Conservation (phyloP, 1,140 invertebrate species). For the Neuroterus valhalla region DNA sequence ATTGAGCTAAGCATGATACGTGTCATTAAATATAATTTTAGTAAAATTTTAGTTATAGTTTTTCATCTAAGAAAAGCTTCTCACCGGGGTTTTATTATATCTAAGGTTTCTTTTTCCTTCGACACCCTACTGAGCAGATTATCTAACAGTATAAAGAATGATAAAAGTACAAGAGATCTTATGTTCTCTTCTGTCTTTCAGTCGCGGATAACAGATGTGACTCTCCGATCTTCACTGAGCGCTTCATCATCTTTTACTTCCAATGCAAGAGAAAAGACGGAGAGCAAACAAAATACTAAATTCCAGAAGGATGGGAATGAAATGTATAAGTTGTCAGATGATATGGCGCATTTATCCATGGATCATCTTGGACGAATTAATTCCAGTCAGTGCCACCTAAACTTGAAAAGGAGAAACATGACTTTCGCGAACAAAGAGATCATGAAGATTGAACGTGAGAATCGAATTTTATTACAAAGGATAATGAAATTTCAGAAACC, state of each 20-base stretch:
- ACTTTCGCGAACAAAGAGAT: slow-evolving; percentile 73
- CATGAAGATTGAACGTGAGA: slow-evolving; percentile 72
- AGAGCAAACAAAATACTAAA: not conserved
- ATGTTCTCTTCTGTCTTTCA: not conserved
- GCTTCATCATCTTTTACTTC: not conserved
- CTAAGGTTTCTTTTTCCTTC: no score
- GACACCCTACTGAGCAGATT: no score
- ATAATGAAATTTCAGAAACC: slow-evolving; percentile 67
- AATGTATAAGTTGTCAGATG: not conserved
- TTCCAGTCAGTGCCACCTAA: not conserved
- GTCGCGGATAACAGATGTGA: not conserved
- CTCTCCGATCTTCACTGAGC: not conserved
- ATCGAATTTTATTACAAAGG: slow-evolving; percentile 71
- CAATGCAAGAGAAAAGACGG: not conserved
- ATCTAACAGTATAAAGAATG: no score
- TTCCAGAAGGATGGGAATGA: not conserved
- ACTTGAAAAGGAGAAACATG: slow-evolving; percentile 66
- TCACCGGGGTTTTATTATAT: no score
- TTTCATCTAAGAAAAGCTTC: no score
- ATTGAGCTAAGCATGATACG: no score
- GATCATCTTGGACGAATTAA: not conserved
- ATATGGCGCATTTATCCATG: not conserved
- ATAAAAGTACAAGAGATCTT: no score
- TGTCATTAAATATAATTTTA: no score
- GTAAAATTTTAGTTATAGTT: no score